Percentiles rank a stretch among this genome's conserved stretches.
These are phyloP conservation scores for Pachyseris speciosa DNA, from an alignment of 64 coral and sea anemone genomes.

Conservation along the genomic window DNA sequence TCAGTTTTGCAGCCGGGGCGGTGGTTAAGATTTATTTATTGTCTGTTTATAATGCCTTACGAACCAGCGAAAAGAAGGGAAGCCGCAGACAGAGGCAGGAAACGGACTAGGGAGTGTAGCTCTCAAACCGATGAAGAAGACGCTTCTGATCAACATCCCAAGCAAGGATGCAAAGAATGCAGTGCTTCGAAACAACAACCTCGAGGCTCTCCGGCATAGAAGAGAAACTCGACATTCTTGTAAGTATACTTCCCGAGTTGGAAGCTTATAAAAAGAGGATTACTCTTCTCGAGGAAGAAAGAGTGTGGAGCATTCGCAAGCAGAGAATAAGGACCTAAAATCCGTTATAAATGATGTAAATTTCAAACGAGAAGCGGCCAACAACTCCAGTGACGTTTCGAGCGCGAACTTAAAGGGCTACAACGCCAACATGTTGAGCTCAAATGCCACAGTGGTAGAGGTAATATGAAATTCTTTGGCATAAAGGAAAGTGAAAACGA, in stretches of 20 bases:
- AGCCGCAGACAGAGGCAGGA: not conserved
- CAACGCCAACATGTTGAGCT: too few species aligned
- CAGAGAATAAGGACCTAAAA: not conserved
- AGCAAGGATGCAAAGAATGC: too few species aligned
- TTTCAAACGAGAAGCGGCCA: too few species aligned
- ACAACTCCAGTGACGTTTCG: too few species aligned
- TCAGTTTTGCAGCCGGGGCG: not conserved
- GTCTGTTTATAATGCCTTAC: too few species aligned
- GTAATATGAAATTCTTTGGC: too few species aligned
- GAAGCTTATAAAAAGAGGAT: not conserved
- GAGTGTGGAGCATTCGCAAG: not conserved
- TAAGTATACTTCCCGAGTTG: not conserved
- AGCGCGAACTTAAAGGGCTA: too few species aligned
- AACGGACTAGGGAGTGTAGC: not conserved
- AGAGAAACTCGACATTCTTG: not conserved
- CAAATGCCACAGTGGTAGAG: too few species aligned
- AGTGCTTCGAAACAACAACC: not conserved
- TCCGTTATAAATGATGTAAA: too few species aligned
- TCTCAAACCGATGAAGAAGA: slow-evolving; percentile 2
- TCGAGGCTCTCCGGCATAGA: not conserved
- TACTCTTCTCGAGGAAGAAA: slow-evolving; percentile 1
- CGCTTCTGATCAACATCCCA: not conserved
- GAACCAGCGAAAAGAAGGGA: not conserved
- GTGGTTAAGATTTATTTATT: not conserved
- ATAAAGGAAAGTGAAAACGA: too few species aligned